These are phyloP conservation scores for Prochilodus magdalenae DNA, from an alignment of 2,113 vertebrate genomes.

Conservation along the genomic window DNA sequence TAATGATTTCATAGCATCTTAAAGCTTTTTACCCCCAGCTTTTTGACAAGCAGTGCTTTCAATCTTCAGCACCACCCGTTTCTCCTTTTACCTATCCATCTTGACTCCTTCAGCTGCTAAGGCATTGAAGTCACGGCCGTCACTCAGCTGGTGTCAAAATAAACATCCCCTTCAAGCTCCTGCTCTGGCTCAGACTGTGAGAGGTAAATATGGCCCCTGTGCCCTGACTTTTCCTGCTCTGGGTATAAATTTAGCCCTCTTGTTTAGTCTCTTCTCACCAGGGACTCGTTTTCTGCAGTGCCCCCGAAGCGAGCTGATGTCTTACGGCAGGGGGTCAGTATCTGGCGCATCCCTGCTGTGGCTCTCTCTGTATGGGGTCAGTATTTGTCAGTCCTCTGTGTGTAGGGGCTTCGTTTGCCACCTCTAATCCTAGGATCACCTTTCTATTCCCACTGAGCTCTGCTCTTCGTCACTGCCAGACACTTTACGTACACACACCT, in stretches of 20 bases:
- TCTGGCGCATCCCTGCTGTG: conserved; percentile 5
- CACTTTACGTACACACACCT: conserved; percentile 7
- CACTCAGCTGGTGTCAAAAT: not conserved
- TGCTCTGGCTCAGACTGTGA: not conserved
- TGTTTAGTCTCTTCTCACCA: conserved; percentile 3
- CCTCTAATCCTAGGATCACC: conserved; percentile 15
- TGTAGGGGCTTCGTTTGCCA: not conserved
- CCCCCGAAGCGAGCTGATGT: not conserved
- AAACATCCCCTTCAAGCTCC: not conserved
- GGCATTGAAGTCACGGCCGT: not conserved
- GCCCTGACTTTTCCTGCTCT: not conserved
- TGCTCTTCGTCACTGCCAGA: conserved; percentile 43
- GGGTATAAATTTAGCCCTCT: not conserved
- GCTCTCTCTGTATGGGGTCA: conserved; percentile 17
- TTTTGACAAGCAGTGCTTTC: no score
- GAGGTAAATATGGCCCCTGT: not conserved
- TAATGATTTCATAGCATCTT: no score
- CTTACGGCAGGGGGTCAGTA: not conserved
- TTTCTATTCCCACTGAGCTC: conserved; percentile 37
- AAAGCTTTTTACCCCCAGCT: no score
- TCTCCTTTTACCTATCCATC: not conserved
- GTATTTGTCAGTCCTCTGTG: conserved; percentile 8
- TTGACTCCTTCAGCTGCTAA: not conserved
- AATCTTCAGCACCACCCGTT: not conserved
- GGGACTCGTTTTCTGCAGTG: not conserved